phyloP scores from a whole-genome alignment of 2,113 vertebrate genomes.

The Panthera tigris region DNA sequence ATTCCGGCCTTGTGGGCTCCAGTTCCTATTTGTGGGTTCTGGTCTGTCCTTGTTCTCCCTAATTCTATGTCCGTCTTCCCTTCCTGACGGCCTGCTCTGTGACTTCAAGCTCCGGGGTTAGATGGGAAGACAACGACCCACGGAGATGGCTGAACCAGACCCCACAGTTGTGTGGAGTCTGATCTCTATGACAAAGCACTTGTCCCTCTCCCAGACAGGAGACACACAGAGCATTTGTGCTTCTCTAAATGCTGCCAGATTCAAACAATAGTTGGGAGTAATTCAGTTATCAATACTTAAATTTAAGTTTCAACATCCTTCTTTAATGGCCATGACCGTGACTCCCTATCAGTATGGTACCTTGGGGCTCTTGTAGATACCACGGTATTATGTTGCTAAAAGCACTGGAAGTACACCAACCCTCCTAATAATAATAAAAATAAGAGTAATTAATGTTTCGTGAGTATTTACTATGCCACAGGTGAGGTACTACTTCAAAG shows the following conservation, averaged over 20 bases:
- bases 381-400: not conserved
- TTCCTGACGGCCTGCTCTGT: not conserved
- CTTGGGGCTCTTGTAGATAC: not conserved
- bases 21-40: not conserved
- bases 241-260: not conserved
- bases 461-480: not conserved
- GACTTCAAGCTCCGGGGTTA: not conserved
- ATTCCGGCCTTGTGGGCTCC: not conserved
- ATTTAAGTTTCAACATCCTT: not conserved
- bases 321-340: not conserved
- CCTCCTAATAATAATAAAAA: not conserved
- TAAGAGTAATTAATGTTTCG: not conserved
- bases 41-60: not conserved
- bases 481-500: not conserved
- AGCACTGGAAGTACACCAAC: not conserved
- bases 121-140: not conserved
- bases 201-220: not conserved
- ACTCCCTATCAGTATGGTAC: not conserved
- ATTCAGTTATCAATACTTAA: not conserved
- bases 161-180: not conserved
- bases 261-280: not conserved
- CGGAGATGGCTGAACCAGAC: not conserved
- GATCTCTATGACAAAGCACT: not conserved
- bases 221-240: not conserved
- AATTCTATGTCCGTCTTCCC: not conserved